phyloP scores from a whole-genome alignment of 2,888 invertebrate species.

The Leptarthrus brevirostris region DNA sequence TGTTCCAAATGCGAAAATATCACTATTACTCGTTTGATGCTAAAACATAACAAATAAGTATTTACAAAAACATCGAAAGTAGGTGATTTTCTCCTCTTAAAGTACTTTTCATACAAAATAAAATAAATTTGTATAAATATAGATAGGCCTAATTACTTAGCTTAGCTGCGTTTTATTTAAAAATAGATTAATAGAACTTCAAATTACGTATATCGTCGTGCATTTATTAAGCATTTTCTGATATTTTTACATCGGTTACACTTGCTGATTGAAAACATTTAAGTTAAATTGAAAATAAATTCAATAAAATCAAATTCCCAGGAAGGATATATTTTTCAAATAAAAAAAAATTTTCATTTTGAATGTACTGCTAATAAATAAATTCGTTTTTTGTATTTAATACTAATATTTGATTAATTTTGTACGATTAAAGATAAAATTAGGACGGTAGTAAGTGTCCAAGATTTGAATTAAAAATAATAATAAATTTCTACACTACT shows the following conservation, averaged over 20 bases:
- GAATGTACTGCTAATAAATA: too few relatives aligned
- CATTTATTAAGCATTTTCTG: conserved; percentile 47
- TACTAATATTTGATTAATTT: too few relatives aligned
- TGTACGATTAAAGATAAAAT: too few relatives aligned
- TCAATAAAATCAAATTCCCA: too few relatives aligned
- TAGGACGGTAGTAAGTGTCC: too few relatives aligned
- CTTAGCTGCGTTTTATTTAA: conserved; percentile 50
- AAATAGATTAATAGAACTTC: conserved; percentile 55
- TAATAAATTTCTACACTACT: too few relatives aligned
- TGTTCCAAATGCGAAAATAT: conserved; percentile 46
- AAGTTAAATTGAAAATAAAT: background rate
- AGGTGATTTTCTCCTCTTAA: conserved; percentile 23
- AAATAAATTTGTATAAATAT: conserved; percentile 41
- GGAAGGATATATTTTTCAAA: conserved; percentile 19
- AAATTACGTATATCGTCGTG: conserved; percentile 58
- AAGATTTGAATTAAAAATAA: too few relatives aligned
- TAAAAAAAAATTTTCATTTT: too few relatives aligned
- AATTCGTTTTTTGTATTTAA: too few relatives aligned
- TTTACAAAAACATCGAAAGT: conserved; percentile 22
- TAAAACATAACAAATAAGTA: conserved; percentile 35
- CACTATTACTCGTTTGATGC: conserved; percentile 36
- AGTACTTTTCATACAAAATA: conserved; percentile 35
- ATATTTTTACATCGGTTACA: conserved; percentile 31
- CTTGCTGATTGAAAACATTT: too few relatives aligned
- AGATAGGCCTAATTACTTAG: conserved; percentile 46